These are phyloP conservation scores for Chunga burmeisteri DNA, from an alignment of 2,113 vertebrate species.

Conservation along the genomic window DNA sequence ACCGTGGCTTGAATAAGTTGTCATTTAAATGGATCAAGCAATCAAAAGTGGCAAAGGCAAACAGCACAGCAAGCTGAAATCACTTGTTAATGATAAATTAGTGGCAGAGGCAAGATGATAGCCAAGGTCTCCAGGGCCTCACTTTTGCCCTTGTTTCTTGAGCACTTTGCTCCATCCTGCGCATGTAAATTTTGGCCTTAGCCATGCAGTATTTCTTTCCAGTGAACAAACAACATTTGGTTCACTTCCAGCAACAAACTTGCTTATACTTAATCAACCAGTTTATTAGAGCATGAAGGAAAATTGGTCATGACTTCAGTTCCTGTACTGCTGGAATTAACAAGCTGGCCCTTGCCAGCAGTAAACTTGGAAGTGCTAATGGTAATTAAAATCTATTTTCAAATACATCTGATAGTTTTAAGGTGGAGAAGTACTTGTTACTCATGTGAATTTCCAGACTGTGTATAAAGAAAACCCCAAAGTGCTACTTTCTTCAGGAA, in stretches of 20 bases:
- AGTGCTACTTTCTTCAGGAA: not conserved
- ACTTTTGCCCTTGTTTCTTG: not conserved
- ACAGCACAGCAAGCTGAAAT: not conserved
- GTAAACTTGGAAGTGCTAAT: slow-evolving; percentile 63
- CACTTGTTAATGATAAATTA: not conserved
- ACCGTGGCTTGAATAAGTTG: not conserved
- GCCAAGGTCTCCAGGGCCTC: not conserved
- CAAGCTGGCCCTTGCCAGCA: slow-evolving; percentile 31
- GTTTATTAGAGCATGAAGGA: slow-evolving; percentile 53
- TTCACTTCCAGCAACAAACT: slow-evolving; percentile 36
- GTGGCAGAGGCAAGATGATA: not conserved
- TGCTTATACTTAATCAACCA: slow-evolving; percentile 34
- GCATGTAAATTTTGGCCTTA: not conserved
- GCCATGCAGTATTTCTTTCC: not conserved
- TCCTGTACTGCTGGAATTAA: slow-evolving; percentile 56
- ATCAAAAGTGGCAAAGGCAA: not conserved
- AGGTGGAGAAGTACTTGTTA: slow-evolving; percentile 49
- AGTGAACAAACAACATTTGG: not conserved
- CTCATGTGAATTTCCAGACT: slow-evolving; percentile 23
- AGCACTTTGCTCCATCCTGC: not conserved
- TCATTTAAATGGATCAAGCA: not conserved
- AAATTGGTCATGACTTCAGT: slow-evolving; percentile 58
- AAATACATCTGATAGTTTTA: slow-evolving; percentile 49
- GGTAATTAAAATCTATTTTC: slow-evolving; percentile 68
- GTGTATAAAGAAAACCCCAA: not conserved